Conservation (phyloP, 2,888 invertebrate genomes). For the Xanthia icteritia region DNA sequence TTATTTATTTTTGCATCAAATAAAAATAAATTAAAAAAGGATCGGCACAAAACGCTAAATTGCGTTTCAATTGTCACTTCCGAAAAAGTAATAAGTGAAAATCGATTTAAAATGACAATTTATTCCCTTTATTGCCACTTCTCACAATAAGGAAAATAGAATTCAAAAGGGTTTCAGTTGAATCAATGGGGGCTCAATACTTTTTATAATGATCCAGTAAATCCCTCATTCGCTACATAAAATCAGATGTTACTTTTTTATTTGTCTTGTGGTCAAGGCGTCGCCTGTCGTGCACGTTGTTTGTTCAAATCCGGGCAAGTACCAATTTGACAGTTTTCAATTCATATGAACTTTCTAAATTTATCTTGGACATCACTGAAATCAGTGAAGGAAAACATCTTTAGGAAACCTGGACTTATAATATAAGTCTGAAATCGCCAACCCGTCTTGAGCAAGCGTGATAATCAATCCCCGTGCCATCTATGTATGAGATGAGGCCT, state of each 20-base stretch:
- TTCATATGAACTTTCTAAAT: not conserved
- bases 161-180: not conserved
- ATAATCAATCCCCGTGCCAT: not conserved
- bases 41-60: not conserved
- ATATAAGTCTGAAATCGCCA: not conserved
- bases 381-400: not conserved
- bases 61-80: conserved; percentile 1
- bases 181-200: not conserved
- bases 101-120: not conserved
- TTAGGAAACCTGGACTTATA: not conserved
- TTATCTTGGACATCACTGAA: not conserved
- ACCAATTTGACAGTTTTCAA: not conserved
- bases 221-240: not conserved
- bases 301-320: not conserved
- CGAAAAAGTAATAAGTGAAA: not conserved
- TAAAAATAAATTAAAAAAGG: not conserved
- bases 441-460: too few species aligned
- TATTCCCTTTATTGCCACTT: conserved; percentile 9
- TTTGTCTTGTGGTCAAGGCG: not conserved
- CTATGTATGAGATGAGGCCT: not conserved
- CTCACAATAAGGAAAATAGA: not conserved
- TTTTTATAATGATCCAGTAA: not conserved
- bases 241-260: not conserved
- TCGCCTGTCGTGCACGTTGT: not conserved
- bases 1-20: not conserved